Conservation (phyloP, 2,888 invertebrate genomes). For the Arrhopalites spinosus region DNA sequence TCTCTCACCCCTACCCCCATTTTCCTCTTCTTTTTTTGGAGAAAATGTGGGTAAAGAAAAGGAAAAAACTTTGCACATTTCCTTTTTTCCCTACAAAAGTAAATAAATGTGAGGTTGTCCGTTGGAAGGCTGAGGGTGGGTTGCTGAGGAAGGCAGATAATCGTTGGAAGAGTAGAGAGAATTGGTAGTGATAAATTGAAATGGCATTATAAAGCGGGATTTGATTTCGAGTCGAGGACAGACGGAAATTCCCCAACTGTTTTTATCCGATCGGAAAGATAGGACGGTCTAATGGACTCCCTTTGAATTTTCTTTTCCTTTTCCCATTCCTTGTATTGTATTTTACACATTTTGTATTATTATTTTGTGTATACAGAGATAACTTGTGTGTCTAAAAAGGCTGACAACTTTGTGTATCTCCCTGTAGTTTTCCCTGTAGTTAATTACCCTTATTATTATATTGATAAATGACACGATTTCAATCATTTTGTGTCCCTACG, state of each 20-base stretch:
- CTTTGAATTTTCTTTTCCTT: too few species aligned
- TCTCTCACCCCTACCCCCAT: too few species aligned
- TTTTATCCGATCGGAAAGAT: not conserved
- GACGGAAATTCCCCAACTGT: not conserved
- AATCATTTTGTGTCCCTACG: too few species aligned
- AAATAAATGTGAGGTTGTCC: not conserved
- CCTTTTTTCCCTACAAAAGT: not conserved
- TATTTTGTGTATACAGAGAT: too few species aligned
- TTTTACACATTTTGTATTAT: not conserved
- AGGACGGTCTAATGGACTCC: too few species aligned
- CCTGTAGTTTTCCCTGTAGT: not conserved
- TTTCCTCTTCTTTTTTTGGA: too few species aligned
- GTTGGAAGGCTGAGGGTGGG: too few species aligned
- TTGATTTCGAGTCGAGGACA: constrained; percentile 1
- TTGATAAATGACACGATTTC: constrained; percentile 9
- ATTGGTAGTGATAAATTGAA: not conserved
- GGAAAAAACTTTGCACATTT: not conserved
- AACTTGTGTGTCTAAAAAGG: too few species aligned
- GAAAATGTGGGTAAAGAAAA: too few species aligned
- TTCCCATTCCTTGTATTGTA: too few species aligned
- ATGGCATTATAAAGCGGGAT: not conserved
- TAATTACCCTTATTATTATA: constrained; percentile 12
- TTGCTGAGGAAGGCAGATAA: too few species aligned
- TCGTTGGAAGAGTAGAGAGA: not conserved
- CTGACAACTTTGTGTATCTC: not conserved